Evolutionary conservation across 2,888 invertebrate species (phyloP).

Genomic region (Matsumyia berberina): DNA sequence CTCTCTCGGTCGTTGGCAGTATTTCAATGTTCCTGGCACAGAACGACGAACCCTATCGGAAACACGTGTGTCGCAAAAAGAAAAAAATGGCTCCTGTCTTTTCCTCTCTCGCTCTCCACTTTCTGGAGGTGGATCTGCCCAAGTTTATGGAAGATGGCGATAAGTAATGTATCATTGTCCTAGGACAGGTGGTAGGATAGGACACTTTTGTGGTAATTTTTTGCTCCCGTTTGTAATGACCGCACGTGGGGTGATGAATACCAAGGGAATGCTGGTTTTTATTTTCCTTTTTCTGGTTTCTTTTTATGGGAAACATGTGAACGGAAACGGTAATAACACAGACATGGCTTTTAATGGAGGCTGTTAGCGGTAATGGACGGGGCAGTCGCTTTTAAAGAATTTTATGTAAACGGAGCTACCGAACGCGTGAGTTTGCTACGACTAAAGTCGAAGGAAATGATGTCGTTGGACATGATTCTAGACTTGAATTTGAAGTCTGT

Average conservation of each 20-base stretch:
- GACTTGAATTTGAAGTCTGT: too few relatives aligned
- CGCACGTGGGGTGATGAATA: not conserved
- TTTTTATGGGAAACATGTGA: slow-evolving; percentile 21
- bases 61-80: slow-evolving; percentile 8
- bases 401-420: too few relatives aligned
- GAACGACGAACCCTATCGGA: slow-evolving; percentile 40
- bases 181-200: slow-evolving; percentile 20
- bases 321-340: slow-evolving; percentile 21
- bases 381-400: too few relatives aligned
- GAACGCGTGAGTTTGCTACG: too few relatives aligned
- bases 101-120: not conserved
- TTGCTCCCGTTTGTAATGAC: not conserved
- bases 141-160: slow-evolving; percentile 4
- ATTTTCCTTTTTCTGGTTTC: not conserved
- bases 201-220: not conserved
- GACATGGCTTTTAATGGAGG: not conserved
- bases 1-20: slow-evolving; percentile 9
- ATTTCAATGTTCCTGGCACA: not conserved
- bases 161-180: slow-evolving; percentile 41
- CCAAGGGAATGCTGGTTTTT: slow-evolving; percentile 4
- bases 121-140: not conserved
- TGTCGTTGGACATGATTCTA: too few relatives aligned
- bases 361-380: too few relatives aligned
- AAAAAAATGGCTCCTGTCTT: not conserved
- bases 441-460: too few relatives aligned